Evolutionary conservation across 2,113 vertebrate genomes (phyloP), one percentile per base, ranked within the genome.

Genomic region (Varanus komodoensis): DNA sequence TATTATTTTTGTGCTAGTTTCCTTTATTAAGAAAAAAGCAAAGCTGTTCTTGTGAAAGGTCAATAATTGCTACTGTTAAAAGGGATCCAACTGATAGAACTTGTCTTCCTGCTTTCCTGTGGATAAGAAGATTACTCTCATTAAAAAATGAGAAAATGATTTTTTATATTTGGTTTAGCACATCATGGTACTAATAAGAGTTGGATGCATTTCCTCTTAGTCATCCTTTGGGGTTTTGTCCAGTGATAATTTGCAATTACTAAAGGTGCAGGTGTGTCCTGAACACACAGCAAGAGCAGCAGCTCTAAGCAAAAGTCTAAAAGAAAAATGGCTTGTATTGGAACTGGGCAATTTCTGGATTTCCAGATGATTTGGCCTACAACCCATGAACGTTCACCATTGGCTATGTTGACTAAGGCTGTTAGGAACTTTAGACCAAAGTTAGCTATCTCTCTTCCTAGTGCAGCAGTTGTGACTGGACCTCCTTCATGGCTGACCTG

Each of bases 61-160:
- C 86, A 67, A 29, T 64, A 67, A 89, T 87, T 84, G 48, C 34
- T 32, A 48, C 88, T 5, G 8, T 25, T 50, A 89, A 75, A 75
- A 83, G 5, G 29, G 48, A 80, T 50, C 77, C 34, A 81, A 32
- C 67, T 88, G 17, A 19, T n/a, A 12, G 19, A 84, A 84, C 27
- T 61, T 68, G 75, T 77, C 21, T 67, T 83, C 80, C 80, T 61
- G 34, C 69, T 83, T 44, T 83, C n/a, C 34, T 67, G 71, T 64
- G 29, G 81, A 67, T 84, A 84, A 89, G 69, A 84, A 71, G 88
- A 67, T 84, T 89, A 84, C 64, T n/a, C 29, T 89, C 38, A 77
- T 89, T 89, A 83, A 61, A 75, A 77, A 89, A 64, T 15, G 81
- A 17, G 21, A 48, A 19, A 38, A 77, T 4, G n/a, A 75, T 75